Conservation (phyloP, 1,140 invertebrate species). For the Bursaphelenchus mucronatus region DNA sequence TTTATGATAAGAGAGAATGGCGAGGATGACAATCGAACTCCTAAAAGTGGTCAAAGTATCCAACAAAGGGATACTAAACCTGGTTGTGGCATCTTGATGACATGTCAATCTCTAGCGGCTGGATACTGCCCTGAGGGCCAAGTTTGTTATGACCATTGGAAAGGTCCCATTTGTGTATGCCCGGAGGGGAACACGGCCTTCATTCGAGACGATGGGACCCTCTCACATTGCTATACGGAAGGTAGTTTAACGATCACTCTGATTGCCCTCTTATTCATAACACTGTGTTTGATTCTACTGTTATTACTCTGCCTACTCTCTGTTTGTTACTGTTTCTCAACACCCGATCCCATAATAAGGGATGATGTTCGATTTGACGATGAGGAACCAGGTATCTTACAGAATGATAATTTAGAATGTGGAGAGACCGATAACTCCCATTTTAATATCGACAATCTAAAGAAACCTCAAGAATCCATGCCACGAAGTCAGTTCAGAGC, state of each 20-base stretch:
- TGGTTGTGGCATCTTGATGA: conserved; percentile 40
- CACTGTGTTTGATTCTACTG: conserved; percentile 24
- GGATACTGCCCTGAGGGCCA: conserved; percentile 45
- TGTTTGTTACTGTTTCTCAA: too few species aligned
- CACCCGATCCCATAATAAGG: conserved; percentile 48
- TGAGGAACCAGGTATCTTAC: conserved; percentile 57
- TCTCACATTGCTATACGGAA: conserved; percentile 47
- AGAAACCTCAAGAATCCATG: conserved; percentile 60
- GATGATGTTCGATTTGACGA: conserved; percentile 48
- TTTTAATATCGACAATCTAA: conserved; percentile 53
- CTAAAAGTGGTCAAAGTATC: background rate
- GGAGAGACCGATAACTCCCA: conserved; percentile 57
- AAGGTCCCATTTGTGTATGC: conserved; percentile 59
- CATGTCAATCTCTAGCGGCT: conserved; percentile 40
- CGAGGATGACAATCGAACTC: conserved; percentile 9
- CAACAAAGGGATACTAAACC: background rate
- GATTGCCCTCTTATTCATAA: conserved; percentile 48
- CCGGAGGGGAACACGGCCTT: conserved; percentile 38
- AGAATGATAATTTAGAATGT: conserved; percentile 56
- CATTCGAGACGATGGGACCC: conserved; percentile 45
- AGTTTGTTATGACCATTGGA: conserved; percentile 56
- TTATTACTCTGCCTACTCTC: conserved; percentile 2
- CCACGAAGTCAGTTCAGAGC: conserved; percentile 9
- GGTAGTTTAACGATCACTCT: conserved; percentile 35
- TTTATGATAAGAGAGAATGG: background rate